Base-by-base conservation (phyloP, 1,140 invertebrate genomes). In the Zaprionus camerounensis region DNA sequence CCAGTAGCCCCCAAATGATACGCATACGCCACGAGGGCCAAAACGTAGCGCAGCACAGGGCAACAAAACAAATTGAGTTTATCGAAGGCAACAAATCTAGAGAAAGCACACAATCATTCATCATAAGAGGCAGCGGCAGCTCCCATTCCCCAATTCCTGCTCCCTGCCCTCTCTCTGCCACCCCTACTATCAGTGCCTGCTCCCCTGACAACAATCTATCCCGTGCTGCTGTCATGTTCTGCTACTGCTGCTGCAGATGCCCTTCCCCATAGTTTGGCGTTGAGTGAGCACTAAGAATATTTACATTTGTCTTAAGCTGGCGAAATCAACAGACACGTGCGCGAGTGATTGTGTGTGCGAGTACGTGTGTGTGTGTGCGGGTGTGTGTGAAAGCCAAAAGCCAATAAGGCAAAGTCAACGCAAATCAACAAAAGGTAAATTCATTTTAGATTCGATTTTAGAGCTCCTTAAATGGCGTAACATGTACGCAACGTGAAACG, bases 401-500 rank as follows among this genome's bases (percentile, higher is more conserved):
- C 73, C 84, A 82, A 86, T 87, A 86, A 80, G 76, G 83, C 76
- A 87, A 87, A 84, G 84, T 80, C 85, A 71, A 78, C 59, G 78
- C 83, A 87, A 82, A 86, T 87, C 83, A 80, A 83, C 83, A 46
- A 83, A 78, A 87, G 84, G 84, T 87, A 87, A 87, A 87, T 87
- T 87, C 84, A 87, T 87, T 87, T 87, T 74, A 81, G 78, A 88
- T 88, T 87, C 87, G 84, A 81, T 87, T 86, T 76, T 55, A 70
- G 69, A 41, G 56, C 57, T 26, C 38, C 53, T 64, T 73, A 84
- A 78, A 85, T 72, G 51, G 53, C 26, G 26, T 80, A 83, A 78
- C 85, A 87, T 86, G 81, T 88, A 84, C 83, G 83, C 41, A 46
- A 46, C n/a, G 41, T 44, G 41, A 44, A 44, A 15, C 38, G 15